Evolutionary conservation across 2,797 vertebrate species (phyloP), one percentile per base, ranked within the genome.

Genomic region (Glyptemys insculpta): DNA sequence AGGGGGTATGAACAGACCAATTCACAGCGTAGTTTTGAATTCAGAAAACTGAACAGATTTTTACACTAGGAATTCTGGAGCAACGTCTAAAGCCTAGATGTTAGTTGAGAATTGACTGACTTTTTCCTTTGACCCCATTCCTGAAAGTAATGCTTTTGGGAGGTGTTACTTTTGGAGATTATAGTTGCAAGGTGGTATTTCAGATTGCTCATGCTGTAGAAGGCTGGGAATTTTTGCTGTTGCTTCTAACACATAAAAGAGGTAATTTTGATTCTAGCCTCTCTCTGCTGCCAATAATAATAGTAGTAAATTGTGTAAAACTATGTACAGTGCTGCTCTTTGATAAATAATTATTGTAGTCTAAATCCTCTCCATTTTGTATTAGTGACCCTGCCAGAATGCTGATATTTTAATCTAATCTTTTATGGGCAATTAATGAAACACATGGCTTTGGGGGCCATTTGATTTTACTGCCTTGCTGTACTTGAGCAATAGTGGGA

Each of bases 301-400:
- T 8, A 79, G 3, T 25, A 53, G 5, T 19, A 53, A 16, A 0
- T 0, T 41, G 5, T 27, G 34, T 8, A 53, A 1, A 1, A 27
- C 37, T 49, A 79, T 52, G 50, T 41, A 44, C n/a, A 68, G n/a
- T 3, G 23, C 29, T 85, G 8, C 12, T 81, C 8, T 83, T 74
- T 1, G 1, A 15, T 87, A 37, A 91, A 74, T 53, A 74, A 47
- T 37, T 4, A 2, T 49, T 74, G 6, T 62, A 3, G 8, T 34
- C 1, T 59, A 15, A 62, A 49, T 3, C 10, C 41, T 80, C 65
- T 72, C 25, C 23, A 54, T 81, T 91, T 19, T 74, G 14, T 59
- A 1, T 6, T 15, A 16, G 3, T 82, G 41, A 47, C 56, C 12
- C n/a, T 21, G 25, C 27, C 14, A 78, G 27, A 78, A 78, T 27